These are phyloP conservation scores for Drosophila aldrichi DNA, from an alignment of 2,888 invertebrate genomes.

Conservation along the genomic window DNA sequence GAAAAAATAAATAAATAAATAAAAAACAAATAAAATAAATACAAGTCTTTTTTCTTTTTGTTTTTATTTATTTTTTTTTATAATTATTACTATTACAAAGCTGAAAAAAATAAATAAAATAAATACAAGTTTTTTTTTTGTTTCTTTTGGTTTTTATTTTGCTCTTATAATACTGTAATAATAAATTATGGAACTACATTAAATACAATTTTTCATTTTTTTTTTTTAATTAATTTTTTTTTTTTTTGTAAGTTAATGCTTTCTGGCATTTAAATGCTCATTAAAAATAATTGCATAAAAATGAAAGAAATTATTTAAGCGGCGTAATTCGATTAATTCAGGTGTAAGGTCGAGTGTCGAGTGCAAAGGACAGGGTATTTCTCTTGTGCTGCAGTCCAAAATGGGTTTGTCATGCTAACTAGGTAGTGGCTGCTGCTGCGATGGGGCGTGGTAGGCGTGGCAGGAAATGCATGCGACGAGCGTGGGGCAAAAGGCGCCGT, in stretches of 20 bases:
- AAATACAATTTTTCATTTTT: background rate
- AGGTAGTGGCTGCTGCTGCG: conserved; percentile 1
- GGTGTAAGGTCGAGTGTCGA: background rate
- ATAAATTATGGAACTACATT: background rate
- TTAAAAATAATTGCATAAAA: conserved; percentile 16
- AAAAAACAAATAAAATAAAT: too few relatives aligned
- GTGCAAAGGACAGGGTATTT: conserved; percentile 21
- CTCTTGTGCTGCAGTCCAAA: background rate
- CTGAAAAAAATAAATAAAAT: too few relatives aligned
- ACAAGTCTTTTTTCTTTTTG: too few relatives aligned
- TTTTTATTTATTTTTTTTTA: too few relatives aligned
- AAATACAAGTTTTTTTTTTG: too few relatives aligned
- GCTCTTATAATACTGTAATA: background rate
- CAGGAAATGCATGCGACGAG: conserved; percentile 61
- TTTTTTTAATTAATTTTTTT: too few relatives aligned
- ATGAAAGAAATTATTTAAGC: conserved; percentile 16
- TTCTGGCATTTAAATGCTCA: background rate
- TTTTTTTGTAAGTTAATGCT: background rate
- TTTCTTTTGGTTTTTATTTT: too few relatives aligned
- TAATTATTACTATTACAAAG: too few relatives aligned
- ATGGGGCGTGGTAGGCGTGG: conserved; percentile 8
- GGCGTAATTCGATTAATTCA: conserved; percentile 23
- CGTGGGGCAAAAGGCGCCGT: conserved; percentile 64
- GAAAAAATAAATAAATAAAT: too few relatives aligned
- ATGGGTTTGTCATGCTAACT: conserved; percentile 5